These are phyloP conservation scores for Drosophila hydei DNA, from an alignment of 1,140 invertebrate species.

Conservation along the genomic window DNA sequence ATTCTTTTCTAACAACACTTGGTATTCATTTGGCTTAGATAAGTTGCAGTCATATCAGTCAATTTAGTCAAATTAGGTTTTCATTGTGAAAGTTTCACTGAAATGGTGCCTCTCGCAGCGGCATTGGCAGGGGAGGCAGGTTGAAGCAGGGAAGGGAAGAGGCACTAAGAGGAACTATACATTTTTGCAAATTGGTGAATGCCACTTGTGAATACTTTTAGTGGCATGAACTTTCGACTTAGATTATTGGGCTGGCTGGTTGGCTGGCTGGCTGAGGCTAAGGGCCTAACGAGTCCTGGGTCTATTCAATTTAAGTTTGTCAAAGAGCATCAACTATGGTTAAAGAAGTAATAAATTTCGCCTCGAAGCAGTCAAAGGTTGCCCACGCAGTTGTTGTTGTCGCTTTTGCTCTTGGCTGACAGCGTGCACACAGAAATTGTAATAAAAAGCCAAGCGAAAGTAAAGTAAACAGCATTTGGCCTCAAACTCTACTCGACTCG, in stretches of 20 bases:
- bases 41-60: background rate
- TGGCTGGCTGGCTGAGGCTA: background rate
- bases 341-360: constrained; percentile 51
- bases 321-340: constrained; percentile 44
- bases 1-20: background rate
- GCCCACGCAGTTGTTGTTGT: background rate
- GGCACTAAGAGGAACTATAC: background rate
- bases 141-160: background rate
- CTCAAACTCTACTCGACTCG: constrained; percentile 21
- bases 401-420: constrained; percentile 1
- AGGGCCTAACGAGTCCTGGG: constrained; percentile 8
- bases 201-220: constrained; percentile 16
- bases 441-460: constrained; percentile 53
- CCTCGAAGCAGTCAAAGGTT: constrained; percentile 33
- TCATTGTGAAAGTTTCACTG: background rate
- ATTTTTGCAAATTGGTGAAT: constrained; percentile 16
- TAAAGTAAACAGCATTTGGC: constrained; percentile 53
- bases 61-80: background rate
- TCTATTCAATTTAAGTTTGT: constrained; percentile 50
- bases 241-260: background rate
- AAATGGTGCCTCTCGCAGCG: no score
- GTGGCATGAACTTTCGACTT: constrained; percentile 28
- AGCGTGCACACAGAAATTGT: constrained; percentile 34
- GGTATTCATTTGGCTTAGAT: background rate
- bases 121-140: background rate